Evolutionary conservation across 2,888 invertebrate species (phyloP).

Genomic region (Lamellibrachia columna): DNA sequence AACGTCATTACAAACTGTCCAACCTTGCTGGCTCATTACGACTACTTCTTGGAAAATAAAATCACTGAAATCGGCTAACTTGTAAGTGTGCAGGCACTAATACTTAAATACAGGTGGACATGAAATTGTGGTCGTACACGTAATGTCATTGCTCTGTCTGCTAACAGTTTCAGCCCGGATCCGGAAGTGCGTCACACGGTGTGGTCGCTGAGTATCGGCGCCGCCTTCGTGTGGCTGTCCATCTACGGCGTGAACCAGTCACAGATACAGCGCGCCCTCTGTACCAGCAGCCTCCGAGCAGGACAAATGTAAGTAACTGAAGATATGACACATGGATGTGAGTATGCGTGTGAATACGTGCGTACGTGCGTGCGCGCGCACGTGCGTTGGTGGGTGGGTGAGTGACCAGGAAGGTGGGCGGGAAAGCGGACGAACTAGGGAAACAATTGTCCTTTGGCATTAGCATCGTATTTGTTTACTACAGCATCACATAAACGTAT

Average conservation of each 20-base stretch:
- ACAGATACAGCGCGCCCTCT: conserved; percentile 90
- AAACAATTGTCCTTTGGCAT: no score
- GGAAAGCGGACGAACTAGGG: not conserved
- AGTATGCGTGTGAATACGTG: not conserved
- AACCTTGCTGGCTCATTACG: no score
- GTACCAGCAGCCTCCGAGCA: conserved; percentile 81
- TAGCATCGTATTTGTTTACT: no score
- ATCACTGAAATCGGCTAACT: no score
- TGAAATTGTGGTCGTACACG: not conserved
- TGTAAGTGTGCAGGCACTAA: not conserved
- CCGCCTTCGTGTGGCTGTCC: conserved; percentile 89
- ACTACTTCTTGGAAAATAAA: no score
- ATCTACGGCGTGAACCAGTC: conserved; percentile 94
- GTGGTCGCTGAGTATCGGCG: conserved; percentile 86
- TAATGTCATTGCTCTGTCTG: not conserved
- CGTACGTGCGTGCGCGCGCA: not conserved
- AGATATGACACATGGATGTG: not conserved
- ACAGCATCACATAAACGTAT: no score
- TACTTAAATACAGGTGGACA: not conserved
- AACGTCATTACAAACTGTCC: no score
- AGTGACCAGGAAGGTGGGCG: not conserved
- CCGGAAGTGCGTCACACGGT: conserved; percentile 87
- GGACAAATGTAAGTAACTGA: conserved; percentile 64
- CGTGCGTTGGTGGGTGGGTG: not conserved
- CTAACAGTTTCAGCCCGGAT: conserved; percentile 73